Evolutionary conservation across 2,797 vertebrate species (phyloP).

Genomic region (Myotis planiceps): DNA sequence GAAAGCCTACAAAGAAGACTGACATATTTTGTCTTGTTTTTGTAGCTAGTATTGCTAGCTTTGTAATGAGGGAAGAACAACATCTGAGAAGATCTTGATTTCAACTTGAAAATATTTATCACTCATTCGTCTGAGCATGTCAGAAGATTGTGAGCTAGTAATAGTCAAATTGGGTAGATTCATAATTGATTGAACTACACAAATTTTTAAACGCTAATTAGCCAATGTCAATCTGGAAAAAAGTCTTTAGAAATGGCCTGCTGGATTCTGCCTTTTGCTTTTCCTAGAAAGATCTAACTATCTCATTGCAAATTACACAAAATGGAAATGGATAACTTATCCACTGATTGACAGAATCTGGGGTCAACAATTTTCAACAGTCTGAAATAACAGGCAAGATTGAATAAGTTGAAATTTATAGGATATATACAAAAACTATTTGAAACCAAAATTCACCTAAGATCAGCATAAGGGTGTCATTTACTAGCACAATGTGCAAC

Average conservation of each 20-base stretch:
- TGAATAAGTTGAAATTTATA: background rate
- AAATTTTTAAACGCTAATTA: background rate
- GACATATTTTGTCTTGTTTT: background rate
- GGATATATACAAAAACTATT: background rate
- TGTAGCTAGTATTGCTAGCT: background rate
- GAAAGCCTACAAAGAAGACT: background rate
- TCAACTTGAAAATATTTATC: background rate
- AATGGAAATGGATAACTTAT: background rate
- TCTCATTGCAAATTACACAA: background rate
- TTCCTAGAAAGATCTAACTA: background rate
- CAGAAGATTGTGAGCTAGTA: background rate
- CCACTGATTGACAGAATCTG: background rate
- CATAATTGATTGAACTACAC: background rate
- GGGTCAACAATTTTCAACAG: background rate
- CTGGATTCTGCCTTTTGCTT: background rate
- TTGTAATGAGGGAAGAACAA: background rate
- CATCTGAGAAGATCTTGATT: background rate
- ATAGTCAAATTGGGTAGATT: background rate
- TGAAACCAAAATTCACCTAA: background rate
- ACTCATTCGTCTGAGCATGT: background rate
- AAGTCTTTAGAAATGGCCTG: background rate
- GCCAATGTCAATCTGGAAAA: background rate
- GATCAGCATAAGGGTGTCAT: background rate
- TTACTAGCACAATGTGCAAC: background rate
- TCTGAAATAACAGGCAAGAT: background rate